These are phyloP conservation scores for Drosophila macrothrix DNA, from an alignment of 2,888 invertebrate genomes.

Conservation along the genomic window DNA sequence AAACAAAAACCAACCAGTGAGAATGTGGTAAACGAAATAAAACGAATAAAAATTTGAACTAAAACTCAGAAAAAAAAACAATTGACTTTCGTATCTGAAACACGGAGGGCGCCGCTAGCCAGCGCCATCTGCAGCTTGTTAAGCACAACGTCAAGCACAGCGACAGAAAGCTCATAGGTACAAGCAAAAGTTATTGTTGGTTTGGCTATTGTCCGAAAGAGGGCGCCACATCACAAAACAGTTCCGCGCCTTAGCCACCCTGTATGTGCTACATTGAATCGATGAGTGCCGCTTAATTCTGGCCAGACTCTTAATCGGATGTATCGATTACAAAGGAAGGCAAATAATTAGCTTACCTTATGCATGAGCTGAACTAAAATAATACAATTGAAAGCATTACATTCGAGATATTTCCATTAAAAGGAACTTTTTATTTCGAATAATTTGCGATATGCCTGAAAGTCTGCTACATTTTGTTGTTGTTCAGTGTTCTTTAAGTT, in stretches of 20 bases:
- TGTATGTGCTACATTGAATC: not conserved
- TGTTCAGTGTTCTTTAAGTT: accelerated
- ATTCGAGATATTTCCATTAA: not conserved
- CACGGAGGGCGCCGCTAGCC: constrained; percentile 16
- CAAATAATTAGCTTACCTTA: not conserved
- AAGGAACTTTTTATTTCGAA: accelerated
- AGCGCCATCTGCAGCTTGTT: constrained; percentile 34
- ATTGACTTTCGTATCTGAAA: not conserved
- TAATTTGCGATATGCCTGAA: not conserved
- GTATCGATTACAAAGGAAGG: not conserved
- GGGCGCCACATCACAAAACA: not conserved
- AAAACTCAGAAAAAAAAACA: constrained; percentile 30
- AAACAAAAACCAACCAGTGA: constrained; percentile 70
- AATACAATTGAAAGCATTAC: not conserved
- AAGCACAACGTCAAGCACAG: accelerated
- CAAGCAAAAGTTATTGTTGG: not conserved
- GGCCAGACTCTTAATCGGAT: not conserved
- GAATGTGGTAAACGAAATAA: constrained; percentile 69
- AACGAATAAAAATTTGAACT: constrained; percentile 65
- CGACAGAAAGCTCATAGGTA: constrained; percentile 22
- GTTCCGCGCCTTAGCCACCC: not conserved
- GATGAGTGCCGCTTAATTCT: not conserved
- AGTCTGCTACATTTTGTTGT: not conserved
- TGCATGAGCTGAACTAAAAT: not conserved
- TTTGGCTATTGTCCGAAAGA: not conserved